phyloP scores from a whole-genome alignment of 2,113 vertebrate species.

The Malurus cyaneus region DNA sequence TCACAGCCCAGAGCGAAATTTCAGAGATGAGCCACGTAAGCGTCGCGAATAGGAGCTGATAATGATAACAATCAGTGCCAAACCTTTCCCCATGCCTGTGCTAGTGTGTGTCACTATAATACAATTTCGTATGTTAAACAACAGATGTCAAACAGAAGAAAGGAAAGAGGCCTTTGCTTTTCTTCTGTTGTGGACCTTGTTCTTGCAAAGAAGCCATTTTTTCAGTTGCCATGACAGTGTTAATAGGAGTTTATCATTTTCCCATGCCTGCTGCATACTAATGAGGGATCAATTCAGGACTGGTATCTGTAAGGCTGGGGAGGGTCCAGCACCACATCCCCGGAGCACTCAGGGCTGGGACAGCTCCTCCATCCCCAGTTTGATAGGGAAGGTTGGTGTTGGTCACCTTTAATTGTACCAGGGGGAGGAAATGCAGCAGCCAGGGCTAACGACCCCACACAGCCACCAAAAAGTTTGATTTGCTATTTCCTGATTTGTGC shows the following conservation, averaged over 20 bases:
- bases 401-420: not conserved
- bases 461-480: not conserved
- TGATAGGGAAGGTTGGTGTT: not conserved
- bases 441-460: not conserved
- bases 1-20: not conserved
- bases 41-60: constrained; percentile 24
- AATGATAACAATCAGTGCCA: not conserved
- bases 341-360: not conserved
- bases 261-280: constrained; percentile 78
- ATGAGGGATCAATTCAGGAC: constrained; percentile 71
- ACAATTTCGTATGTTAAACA: constrained; percentile 86
- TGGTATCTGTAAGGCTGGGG: constrained; percentile 70
- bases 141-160: constrained; percentile 92
- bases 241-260: constrained; percentile 87
- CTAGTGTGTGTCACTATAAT: constrained; percentile 71
- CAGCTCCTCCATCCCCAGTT: not conserved
- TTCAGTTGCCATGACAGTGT: constrained; percentile 89
- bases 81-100: not conserved
- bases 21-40: constrained; percentile 21
- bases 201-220: constrained; percentile 85
- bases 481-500: not conserved
- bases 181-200: constrained; percentile 82
- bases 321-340: constrained; percentile 11
- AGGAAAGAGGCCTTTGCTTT: constrained; percentile 77
- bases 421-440: not conserved